Percentiles rank a stretch among this genome's conserved stretches.
phyloP scores from a whole-genome alignment of 2,113 vertebrate species.

The Notarius quadriscutis region DNA sequence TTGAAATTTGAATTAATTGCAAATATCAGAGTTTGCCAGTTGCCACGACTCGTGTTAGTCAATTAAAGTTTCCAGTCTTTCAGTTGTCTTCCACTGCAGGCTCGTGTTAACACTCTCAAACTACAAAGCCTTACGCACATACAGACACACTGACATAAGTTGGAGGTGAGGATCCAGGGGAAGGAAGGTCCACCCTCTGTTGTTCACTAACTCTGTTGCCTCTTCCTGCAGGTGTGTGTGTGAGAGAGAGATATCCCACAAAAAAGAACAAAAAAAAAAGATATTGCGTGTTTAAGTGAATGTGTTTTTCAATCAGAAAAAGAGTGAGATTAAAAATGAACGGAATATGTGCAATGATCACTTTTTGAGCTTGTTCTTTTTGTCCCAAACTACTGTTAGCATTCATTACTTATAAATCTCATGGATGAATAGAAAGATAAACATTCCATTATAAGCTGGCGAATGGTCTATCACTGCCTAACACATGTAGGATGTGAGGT shows the following conservation, averaged over 20 bases:
- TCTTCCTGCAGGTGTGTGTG: conserved; percentile 47
- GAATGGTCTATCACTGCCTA: conserved; percentile 32
- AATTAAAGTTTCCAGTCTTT: neutral
- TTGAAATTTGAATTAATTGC: neutral
- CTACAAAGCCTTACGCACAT: conserved; percentile 13
- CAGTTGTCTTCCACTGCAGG: neutral
- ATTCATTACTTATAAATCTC: conserved; percentile 51
- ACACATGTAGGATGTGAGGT: conserved; percentile 35
- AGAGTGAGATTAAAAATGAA: neutral
- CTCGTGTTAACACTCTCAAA: neutral
- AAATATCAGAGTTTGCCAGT: neutral
- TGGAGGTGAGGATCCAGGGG: conserved; percentile 51
- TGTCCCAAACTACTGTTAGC: conserved; percentile 61
- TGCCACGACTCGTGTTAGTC: neutral
- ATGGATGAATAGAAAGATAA: conserved; percentile 61
- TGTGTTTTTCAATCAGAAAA: neutral
- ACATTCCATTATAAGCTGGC: conserved; percentile 63
- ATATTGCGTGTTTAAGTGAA: neutral
- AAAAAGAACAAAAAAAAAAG: neutral
- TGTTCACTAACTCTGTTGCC: conserved; percentile 47
- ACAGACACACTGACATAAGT: conserved; percentile 37
- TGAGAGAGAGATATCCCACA: neutral
- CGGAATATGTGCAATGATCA: neutral
- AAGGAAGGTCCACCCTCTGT: conserved; percentile 59
- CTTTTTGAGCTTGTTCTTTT: neutral